Percentiles rank a stretch among this genome's conserved stretches.
phyloP scores from a whole-genome alignment of 2,888 invertebrate species.

The Pandemis cinnamomeana region DNA sequence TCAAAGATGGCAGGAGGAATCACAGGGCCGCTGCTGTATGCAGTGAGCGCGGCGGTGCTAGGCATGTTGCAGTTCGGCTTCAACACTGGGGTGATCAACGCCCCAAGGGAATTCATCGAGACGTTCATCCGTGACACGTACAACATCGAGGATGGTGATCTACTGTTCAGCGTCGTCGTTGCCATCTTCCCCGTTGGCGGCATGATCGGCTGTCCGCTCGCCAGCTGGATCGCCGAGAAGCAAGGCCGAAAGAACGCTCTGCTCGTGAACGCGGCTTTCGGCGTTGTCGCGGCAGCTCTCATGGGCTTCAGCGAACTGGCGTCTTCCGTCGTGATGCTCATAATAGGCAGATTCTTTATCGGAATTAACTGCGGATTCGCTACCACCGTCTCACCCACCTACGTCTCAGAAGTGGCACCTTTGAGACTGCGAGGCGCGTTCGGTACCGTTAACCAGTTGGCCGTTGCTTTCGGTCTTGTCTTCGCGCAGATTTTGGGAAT shows the following conservation, averaged over 20 bases:
- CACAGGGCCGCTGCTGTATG: constrained; percentile 86
- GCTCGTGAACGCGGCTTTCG: constrained; percentile 86
- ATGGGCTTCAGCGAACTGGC: constrained; percentile 88
- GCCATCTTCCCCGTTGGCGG: constrained; percentile 92
- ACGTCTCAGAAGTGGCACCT: constrained; percentile 80
- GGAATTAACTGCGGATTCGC: constrained; percentile 89
- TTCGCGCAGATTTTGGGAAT: constrained; percentile 78
- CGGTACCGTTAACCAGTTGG: constrained; percentile 80
- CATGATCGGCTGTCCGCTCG: constrained; percentile 90
- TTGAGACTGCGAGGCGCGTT: constrained; percentile 75
- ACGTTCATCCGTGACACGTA: constrained; percentile 85
- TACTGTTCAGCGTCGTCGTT: constrained; percentile 87
- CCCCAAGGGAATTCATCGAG: constrained; percentile 86
- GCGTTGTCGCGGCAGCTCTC: constrained; percentile 86
- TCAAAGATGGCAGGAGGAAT: constrained; percentile 76
- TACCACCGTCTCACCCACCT: constrained; percentile 80
- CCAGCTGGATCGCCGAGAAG: constrained; percentile 89
- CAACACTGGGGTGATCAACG: constrained; percentile 89
- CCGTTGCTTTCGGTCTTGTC: constrained; percentile 77
- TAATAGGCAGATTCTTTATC: constrained; percentile 89
- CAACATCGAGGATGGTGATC: constrained; percentile 76
- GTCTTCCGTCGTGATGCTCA: constrained; percentile 88
- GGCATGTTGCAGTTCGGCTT: constrained; percentile 90
- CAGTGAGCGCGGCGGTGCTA: constrained; percentile 87
- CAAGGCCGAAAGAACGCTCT: constrained; percentile 88